Percentiles rank a stretch among this genome's conserved stretches.
phyloP scores from a whole-genome alignment of 2,797 vertebrate genomes.

The Rhabdophis nuchalis region DNA sequence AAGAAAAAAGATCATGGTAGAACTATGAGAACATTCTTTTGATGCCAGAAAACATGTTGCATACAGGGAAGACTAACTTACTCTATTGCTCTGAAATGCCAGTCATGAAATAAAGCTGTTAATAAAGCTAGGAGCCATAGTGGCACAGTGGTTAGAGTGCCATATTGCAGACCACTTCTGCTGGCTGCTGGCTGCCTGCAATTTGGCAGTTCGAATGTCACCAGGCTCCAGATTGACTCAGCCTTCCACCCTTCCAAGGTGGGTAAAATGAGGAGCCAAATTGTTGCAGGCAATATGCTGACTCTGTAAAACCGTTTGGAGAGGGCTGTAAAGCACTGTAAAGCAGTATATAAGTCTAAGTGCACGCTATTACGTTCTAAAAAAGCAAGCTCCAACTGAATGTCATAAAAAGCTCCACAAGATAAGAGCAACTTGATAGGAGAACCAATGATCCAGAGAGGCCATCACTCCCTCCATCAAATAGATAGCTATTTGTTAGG shows the following conservation, averaged over 20 bases:
- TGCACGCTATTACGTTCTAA: background rate
- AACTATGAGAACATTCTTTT: background rate
- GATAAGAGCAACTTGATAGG: background rate
- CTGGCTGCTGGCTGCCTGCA: too few relatives aligned
- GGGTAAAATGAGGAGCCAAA: too few relatives aligned
- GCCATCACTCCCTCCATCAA: background rate
- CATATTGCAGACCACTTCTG: too few relatives aligned
- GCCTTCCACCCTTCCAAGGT: too few relatives aligned
- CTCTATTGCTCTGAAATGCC: background rate
- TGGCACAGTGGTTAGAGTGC: too few relatives aligned
- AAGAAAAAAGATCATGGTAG: background rate
- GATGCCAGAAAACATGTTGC: background rate
- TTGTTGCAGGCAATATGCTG: too few relatives aligned
- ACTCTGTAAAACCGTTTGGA: too few relatives aligned
- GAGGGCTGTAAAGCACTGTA: too few relatives aligned
- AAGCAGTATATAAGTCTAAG: too few relatives aligned
- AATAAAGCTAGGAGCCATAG: too few relatives aligned
- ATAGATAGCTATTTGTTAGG: background rate
- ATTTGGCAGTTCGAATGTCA: too few relatives aligned
- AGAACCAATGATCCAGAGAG: background rate
- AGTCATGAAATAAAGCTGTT: background rate
- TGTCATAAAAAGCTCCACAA: background rate
- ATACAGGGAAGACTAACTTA: background rate
- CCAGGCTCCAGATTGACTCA: too few relatives aligned
- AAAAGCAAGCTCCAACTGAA: background rate